Evolutionary conservation across 64 coral and sea anemone genomes (phyloP).

Genomic region (Hydrozoanthus tunicans): DNA sequence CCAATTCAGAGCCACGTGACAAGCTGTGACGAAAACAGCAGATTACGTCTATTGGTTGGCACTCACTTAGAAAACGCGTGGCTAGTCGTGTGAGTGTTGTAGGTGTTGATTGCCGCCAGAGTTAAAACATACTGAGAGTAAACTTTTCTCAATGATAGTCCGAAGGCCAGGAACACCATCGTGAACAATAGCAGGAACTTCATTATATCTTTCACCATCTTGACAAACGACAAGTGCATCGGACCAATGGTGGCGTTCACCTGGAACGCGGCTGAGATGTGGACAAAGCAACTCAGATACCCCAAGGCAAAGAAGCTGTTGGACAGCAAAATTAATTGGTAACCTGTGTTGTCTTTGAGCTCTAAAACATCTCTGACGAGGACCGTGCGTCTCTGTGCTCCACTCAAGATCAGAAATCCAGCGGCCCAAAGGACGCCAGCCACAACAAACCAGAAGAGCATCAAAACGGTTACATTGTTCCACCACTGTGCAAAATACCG

Average conservation of each 20-base stretch:
- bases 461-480: slow-evolving; percentile 62
- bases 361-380: neutral
- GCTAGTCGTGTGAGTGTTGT: neutral
- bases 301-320: slow-evolving; percentile 75
- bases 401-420: slow-evolving; percentile 14
- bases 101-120: neutral
- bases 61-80: slow-evolving; percentile 30
- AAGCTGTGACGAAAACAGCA: no score
- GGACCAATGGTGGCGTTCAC: slow-evolving; percentile 66
- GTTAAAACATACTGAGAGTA: slow-evolving; percentile 66
- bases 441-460: slow-evolving; percentile 54
- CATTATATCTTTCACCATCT: slow-evolving; percentile 68
- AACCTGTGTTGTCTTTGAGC: slow-evolving; percentile 3
- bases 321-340: slow-evolving; percentile 61
- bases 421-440: slow-evolving; percentile 57
- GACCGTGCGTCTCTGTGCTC: neutral
- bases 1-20: no score
- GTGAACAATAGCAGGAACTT: slow-evolving; percentile 66
- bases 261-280: slow-evolving; percentile 49
- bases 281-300: slow-evolving; percentile 56
- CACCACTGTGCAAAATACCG: slow-evolving; percentile 79
- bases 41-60: neutral
- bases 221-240: slow-evolving; percentile 72
- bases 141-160: slow-evolving; percentile 65
- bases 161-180: slow-evolving; percentile 53